Evolutionary conservation across 2,797 vertebrate species (phyloP), one percentile per base, ranked within the genome.

Genomic region (Serranus cabrilla): DNA sequence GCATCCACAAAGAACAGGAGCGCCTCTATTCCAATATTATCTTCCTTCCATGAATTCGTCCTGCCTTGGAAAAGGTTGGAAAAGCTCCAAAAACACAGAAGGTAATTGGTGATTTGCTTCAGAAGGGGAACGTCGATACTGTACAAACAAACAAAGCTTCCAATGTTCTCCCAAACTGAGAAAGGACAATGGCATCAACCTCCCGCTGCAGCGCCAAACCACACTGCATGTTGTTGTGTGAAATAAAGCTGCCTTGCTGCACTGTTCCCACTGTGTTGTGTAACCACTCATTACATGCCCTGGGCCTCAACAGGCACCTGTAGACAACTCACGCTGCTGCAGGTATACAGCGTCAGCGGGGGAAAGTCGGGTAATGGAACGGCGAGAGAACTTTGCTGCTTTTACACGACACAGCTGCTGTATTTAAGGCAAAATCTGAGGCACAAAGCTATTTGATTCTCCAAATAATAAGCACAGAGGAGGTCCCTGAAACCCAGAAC

Each of bases 221-320:
- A 5, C 18, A 56, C 65, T 47, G 52, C 62, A n/a, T 39, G 69
- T 40, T 78, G 47, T 65, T 66, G 71, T 60, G 60, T 71, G 81
- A 71, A 74, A 74, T 68, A 77, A 81, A 82, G 59, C 76, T 34
- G 64, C 60, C 74, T n/a, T n/a, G 65, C 46, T 42, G 12, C 67
- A 59, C 27, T 1, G 42, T 37, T 56, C 73, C 68, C 50, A 40
- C 70, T 51, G 82, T 43, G 83, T 31, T 52, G 45, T 72, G 23
- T 58, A 79, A 75, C 63, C 65, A 50, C 55, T 74, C 62, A 74
- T 81, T 75, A 78, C 58, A 34, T 34, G 63, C 25, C 58, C 50
- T 1, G 27, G 11, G 67, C 57, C 71, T 76, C 74, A 75, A 69
- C 71, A 63, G 65, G 49, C 62, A 76, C 76, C 83, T 76, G 79